Percentiles rank a stretch among this genome's conserved stretches.
These are phyloP conservation scores for Verasper variegatus DNA, from an alignment of 2,113 vertebrate species.

Conservation along the genomic window DNA sequence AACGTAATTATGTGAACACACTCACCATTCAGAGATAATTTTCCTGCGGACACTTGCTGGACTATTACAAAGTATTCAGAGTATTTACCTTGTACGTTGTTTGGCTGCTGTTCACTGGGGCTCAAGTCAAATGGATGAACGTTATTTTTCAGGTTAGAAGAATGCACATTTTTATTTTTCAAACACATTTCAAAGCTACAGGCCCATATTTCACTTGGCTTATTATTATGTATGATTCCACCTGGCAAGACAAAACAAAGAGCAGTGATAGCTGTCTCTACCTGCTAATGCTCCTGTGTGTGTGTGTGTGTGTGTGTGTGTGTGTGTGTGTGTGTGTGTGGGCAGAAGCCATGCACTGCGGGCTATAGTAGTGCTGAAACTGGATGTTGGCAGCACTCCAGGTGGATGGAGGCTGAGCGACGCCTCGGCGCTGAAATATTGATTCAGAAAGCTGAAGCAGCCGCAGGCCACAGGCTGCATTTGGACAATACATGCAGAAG, in stretches of 20 bases:
- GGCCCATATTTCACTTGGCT: slow-evolving; percentile 12
- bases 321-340: slow-evolving; percentile 63
- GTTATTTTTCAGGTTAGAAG: slow-evolving; percentile 18
- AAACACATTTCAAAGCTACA: slow-evolving; percentile 14
- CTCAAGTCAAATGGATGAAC: slow-evolving; percentile 24
- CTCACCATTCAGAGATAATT: neutral
- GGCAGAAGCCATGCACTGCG: slow-evolving; percentile 57
- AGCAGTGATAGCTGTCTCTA: slow-evolving; percentile 22
- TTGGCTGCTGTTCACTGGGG: neutral
- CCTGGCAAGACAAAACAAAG: slow-evolving; percentile 60
- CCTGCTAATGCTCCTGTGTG: slow-evolving; percentile 48
- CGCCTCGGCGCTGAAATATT: slow-evolving; percentile 76
- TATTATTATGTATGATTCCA: slow-evolving; percentile 42
- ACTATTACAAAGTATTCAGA: slow-evolving; percentile 21
- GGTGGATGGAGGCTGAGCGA: slow-evolving; percentile 71
- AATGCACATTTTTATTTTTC: slow-evolving; percentile 27
- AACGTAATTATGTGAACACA: slow-evolving; percentile 28
- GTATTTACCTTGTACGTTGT: neutral
- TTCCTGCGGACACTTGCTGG: slow-evolving; percentile 1
- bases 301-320: slow-evolving; percentile 46
- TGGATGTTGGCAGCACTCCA: slow-evolving; percentile 76
- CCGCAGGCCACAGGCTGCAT: slow-evolving; percentile 55
- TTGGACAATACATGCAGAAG: slow-evolving; percentile 58
- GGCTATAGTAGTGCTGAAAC: slow-evolving; percentile 55
- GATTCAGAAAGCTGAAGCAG: slow-evolving; percentile 67